phyloP scores from a whole-genome alignment of 1,140 invertebrate genomes.

The Palaemon carinicauda region DNA sequence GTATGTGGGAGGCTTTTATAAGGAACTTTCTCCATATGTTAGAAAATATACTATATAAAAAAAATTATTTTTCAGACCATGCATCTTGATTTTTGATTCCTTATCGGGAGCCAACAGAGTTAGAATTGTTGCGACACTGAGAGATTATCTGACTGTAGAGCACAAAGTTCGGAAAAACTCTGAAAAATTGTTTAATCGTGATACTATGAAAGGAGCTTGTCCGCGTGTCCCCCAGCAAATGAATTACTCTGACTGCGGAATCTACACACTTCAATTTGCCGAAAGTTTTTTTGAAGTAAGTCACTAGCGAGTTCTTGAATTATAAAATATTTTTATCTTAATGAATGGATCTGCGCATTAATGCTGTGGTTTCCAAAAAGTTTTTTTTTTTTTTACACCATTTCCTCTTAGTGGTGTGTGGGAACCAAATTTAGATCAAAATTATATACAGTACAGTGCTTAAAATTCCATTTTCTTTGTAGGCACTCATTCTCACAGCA shows the following conservation, averaged over 20 bases:
- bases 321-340: not conserved
- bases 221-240: slow-evolving; percentile 95
- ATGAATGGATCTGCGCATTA: too few species aligned
- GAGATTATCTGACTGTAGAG: slow-evolving; percentile 90
- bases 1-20: too few species aligned
- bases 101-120: slow-evolving; percentile 81
- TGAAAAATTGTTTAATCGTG: slow-evolving; percentile 76
- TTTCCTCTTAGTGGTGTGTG: not conserved
- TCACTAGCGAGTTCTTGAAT: not conserved
- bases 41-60: too few species aligned
- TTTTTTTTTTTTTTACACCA: too few species aligned
- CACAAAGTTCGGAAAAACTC: slow-evolving; percentile 79
- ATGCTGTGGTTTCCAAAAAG: not conserved
- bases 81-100: slow-evolving; percentile 95
- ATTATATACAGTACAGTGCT: too few species aligned
- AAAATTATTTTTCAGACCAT: slow-evolving; percentile 69
- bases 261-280: slow-evolving; percentile 94
- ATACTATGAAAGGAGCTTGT: slow-evolving; percentile 82
- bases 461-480: too few species aligned
- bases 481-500: too few species aligned
- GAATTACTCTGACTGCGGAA: slow-evolving; percentile 96
- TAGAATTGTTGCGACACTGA: slow-evolving; percentile 83
- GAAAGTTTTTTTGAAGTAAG: slow-evolving; percentile 86
- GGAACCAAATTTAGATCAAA: not conserved
- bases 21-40: too few species aligned